phyloP scores from a whole-genome alignment of 92 coral and sea anemone species.

The Heteractis magnifica region DNA sequence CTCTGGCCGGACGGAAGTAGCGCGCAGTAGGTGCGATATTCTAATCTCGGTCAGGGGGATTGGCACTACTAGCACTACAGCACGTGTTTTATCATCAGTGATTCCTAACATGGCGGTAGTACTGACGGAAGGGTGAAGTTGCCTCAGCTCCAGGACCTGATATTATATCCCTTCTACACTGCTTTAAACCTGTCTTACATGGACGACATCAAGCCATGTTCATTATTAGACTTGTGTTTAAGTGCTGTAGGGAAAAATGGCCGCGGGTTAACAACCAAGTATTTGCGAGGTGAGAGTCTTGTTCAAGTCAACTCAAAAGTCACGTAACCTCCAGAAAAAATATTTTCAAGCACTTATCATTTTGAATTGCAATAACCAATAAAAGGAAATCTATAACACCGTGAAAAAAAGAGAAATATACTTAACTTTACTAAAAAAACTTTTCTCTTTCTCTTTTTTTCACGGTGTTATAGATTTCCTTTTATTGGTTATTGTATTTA shows the following conservation, averaged over 20 bases:
- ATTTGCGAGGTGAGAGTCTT: conserved; percentile 29
- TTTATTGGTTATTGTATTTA: too few species aligned
- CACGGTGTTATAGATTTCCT: neutral
- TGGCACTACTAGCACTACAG: conserved; percentile 1
- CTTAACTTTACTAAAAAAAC: conserved; percentile 9
- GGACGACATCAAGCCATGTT: conserved; percentile 27
- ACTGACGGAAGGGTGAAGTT: neutral
- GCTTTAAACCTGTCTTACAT: conserved; percentile 10
- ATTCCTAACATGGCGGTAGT: conserved; percentile 19
- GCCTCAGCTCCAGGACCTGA: neutral
- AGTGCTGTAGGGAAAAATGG: conserved; percentile 39
- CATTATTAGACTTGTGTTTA: conserved; percentile 35
- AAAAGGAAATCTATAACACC: too few species aligned
- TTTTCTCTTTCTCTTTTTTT: too few species aligned
- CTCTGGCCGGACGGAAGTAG: neutral
- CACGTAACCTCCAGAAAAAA: neutral
- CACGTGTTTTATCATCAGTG: neutral
- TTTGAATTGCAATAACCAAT: conserved; percentile 23
- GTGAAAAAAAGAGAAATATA: too few species aligned
- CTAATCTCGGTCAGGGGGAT: neutral
- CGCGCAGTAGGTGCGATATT: neutral
- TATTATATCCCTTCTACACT: neutral
- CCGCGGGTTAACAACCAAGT: conserved; percentile 21
- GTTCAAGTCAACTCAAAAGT: neutral
- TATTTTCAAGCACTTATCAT: neutral